Percentiles rank a stretch among this genome's conserved stretches.
Conservation (phyloP, 2,888 invertebrate genomes). For the Lysandra coridon region DNA sequence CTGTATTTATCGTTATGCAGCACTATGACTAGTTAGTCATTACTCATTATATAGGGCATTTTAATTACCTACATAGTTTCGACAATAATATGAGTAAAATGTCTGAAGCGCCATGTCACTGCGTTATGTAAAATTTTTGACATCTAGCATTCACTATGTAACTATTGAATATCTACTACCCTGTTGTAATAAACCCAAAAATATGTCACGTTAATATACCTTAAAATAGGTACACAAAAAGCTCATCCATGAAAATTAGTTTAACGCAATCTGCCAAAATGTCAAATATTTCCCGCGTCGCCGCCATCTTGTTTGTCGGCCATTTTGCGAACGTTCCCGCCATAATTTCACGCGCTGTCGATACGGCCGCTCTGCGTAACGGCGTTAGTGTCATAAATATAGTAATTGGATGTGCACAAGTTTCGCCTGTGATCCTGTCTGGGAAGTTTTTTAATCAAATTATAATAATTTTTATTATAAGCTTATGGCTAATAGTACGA, state of each 20-base stretch:
- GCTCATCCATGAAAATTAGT: neutral
- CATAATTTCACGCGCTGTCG: slow-evolving; percentile 38
- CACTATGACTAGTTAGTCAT: too few species aligned
- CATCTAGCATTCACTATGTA: too few species aligned
- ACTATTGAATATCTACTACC: neutral
- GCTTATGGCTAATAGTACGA: too few species aligned
- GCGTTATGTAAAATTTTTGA: too few species aligned
- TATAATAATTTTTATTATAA: too few species aligned
- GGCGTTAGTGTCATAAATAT: slow-evolving; percentile 18
- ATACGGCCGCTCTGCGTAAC: slow-evolving; percentile 15
- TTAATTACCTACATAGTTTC: too few species aligned
- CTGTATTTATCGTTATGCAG: too few species aligned
- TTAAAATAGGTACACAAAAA: neutral
- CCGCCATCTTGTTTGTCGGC: slow-evolving; percentile 42
- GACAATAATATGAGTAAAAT: too few species aligned
- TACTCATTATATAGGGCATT: too few species aligned
- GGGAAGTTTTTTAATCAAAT: neutral
- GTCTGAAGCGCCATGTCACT: too few species aligned
- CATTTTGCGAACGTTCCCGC: slow-evolving; percentile 25
- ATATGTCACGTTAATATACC: neutral
- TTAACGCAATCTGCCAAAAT: slow-evolving; percentile 11
- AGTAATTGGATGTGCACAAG: neutral
- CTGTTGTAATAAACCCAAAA: neutral
- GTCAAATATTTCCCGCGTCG: slow-evolving; percentile 38
- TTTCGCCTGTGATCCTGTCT: neutral